Base-by-base conservation (phyloP, 2,797 vertebrate species). In the Apodemus agrarius region DNA sequence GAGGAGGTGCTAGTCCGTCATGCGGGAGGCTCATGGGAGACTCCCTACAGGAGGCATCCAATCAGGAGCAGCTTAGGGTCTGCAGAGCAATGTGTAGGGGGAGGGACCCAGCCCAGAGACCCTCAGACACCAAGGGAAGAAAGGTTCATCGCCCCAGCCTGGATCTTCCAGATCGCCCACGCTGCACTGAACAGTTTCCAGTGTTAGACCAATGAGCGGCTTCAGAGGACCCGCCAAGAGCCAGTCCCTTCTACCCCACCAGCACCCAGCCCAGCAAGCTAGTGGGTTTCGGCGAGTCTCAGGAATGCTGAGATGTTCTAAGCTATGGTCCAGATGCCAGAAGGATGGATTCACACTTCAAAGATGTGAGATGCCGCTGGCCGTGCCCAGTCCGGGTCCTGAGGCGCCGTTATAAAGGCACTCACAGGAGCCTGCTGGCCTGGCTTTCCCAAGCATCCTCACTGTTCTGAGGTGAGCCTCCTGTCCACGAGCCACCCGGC, bases 251-350 rank as follows among this genome's bases (percentile, higher is more conserved):
- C 37, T 29, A 43, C 22, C 61, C 76, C 10, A 43, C 74, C 16
- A 0, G 49, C 17, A 31, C 26, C 40, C 59, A 34, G 3, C 29
- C 72, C 24, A 57, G 72, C 76, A 37, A 43, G 5, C 31, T 22
- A 40, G 19, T 9, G 93, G 90, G 52, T 69, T 52, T 34, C 54
- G 0, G 1, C 5, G 16, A 46, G 79, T 59, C 83, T 26, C 83
- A 46, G 91, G 83, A 96, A 94, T 72, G 89, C 78, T 75, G 37
- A 49, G 82, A 59, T 52, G 86, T 97, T 89, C 54, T 8, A 89
- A 83, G 63, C 13, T 6, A 37, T 2, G 40, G 74, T 75, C 75
- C 76, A 6, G 61, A 2, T 76, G 89, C 83, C 93, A 96, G 82
- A 57, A 67, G 59, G 40, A 37, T 29, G 52, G n/a, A 46, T 34